Base-by-base conservation (phyloP, 2,797 vertebrate species). In the Pseudochirops cupreus region DNA sequence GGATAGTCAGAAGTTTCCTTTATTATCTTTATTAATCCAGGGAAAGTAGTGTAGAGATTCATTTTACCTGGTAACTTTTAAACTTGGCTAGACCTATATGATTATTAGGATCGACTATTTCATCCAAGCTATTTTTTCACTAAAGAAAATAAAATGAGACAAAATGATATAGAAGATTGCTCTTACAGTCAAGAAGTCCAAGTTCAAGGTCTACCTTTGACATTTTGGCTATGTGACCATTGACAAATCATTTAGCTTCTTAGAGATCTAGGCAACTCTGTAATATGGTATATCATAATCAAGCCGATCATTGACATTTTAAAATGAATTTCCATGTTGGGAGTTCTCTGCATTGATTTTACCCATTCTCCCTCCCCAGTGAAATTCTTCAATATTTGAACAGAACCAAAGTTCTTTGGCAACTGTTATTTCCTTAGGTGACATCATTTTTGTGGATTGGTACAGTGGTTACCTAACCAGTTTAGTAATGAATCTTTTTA, bases 381-480 rank as follows among this genome's bases (percentile, higher is more conserved):
- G n/a, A 67, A 67, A 67, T 67, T 67, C 59, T 67, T 14, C 59
- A 67, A 5, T 67, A 67, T 33, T n/a, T 67, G 59, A 54, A 67
- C 50, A 56, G 54, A 94, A 53, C 29, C 4, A 7, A 74, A 95
- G 57, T 3, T 67, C 16, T 26, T 93, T 52, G 93, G 90, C 31
- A 91, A 24, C 12, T 24, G 93, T 92, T 39, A 90, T 91, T 93
- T 4, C 91, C 93, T 94, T 21, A 91, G 46, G 3, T 92, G 96
- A 91, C 11, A 46, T 29, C 46, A 90, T 31, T 52, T 39, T 52
- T 93, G 50, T 96, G 54, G 94, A 94, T 67, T 93, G 94, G 46
- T 94, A 74, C 53, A 92, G 1, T n/a, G 12, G 91, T 92, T 94
- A 21, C 59, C 50, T 93, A 95, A 96, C 4, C 24, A 92, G 56